Base-by-base conservation (phyloP, 2,797 vertebrate species). In the Coluber constrictor region DNA sequence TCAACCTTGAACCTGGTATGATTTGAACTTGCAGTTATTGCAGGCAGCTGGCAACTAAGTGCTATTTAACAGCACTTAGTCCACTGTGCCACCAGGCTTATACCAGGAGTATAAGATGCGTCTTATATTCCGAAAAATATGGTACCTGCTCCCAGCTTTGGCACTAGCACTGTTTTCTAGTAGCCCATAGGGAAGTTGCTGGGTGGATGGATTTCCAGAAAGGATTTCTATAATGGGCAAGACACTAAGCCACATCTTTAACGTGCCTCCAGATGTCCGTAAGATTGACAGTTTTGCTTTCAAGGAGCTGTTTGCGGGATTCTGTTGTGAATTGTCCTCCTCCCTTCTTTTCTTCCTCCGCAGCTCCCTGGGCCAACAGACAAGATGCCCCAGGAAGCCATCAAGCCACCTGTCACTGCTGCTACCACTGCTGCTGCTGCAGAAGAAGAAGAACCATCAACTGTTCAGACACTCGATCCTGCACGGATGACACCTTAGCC, bases 401-500 rank as follows among this genome's bases (percentile, higher is more conserved):
- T 0, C 10, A 86, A 79, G 55, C 96, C 95, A 90, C 93, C 16
- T 51, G 94, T 87, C 11, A 93, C 96, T 6, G 96, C 96, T 32
- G 66, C 47, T 51, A 51, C 47, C 47, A 47, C 63, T n/a, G 13
- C 63, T 16, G n/a, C 25, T 27, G 25, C 61, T 5, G 1, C 11
- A 74, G 70, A 74, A 95, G n/a, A n/a, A n/a, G 96, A 97, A 95
- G 96, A 97, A 95, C 96, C 96, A 87, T 96, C 96, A 88, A 96
- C 96, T 0, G 92, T 94, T 95, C 93, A 91, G 25, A 8, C 95
- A 88, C 90, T 59, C 92, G 95, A 96, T 5, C 7, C 92, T 57
- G 96, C 94, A 89, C 95, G 94, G 96, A 92, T 94, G 63, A 96
- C 97, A 92, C 97, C 97, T 94, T 98, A 98, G 95, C 97, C 43